Evolutionary conservation across 2,888 invertebrate species (phyloP).

Genomic region (Pheosia gnoma): DNA sequence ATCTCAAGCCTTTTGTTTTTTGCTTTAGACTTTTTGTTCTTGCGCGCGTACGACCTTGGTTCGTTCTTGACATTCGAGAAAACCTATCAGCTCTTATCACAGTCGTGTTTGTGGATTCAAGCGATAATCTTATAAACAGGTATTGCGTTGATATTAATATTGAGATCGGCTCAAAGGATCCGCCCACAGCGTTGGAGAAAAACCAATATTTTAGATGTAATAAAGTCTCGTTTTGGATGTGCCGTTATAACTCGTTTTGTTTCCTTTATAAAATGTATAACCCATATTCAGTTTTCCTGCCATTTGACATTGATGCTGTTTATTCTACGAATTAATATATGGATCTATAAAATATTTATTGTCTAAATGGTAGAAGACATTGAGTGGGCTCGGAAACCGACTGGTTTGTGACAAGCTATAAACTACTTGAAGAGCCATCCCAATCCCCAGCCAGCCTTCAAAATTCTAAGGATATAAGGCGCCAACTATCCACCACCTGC

Average conservation of each 20-base stretch:
- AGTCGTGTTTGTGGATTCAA: conserved; percentile 6
- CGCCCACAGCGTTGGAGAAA: neutral
- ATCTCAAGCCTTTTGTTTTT: conserved; percentile 32
- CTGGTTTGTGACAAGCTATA: neutral
- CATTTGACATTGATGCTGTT: conserved; percentile 15
- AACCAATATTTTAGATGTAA: neutral
- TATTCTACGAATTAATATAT: neutral
- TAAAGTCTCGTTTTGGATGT: neutral
- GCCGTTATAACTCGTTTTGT: conserved; percentile 13
- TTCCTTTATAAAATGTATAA: conserved; percentile 20
- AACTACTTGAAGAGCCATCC: conserved; percentile 9
- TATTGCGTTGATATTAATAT: neutral
- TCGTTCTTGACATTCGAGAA: conserved; percentile 47
- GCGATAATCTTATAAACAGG: conserved; percentile 9
- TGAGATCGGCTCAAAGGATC: conserved; percentile 3
- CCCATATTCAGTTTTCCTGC: conserved; percentile 23
- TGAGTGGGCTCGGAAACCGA: neutral
- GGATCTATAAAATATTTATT: neutral
- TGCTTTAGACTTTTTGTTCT: conserved; percentile 33
- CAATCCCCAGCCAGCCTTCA: neutral
- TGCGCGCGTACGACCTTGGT: conserved; percentile 48
- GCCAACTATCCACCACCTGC: too few species aligned
- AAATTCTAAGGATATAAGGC: neutral
- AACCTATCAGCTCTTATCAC: conserved; percentile 25
- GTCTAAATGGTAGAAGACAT: neutral